Conservation (phyloP, 2,797 vertebrate genomes). For the Acipenser oxyrinchus region DNA sequence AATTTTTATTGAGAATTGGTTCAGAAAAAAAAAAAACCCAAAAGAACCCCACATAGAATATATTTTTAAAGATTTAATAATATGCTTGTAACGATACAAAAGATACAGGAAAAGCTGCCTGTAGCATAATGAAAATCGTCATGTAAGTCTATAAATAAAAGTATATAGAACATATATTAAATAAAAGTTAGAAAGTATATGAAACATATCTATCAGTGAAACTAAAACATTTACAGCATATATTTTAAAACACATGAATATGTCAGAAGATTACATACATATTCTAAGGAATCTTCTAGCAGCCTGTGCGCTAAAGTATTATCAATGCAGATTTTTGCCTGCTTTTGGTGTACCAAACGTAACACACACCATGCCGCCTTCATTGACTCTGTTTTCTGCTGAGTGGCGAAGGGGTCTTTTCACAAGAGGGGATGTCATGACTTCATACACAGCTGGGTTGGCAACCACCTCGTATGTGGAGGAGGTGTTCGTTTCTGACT, state of each 20-base stretch:
- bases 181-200: background rate
- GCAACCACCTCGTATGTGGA: slow-evolving; percentile 38
- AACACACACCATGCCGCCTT: slow-evolving; percentile 42
- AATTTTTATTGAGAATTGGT: no score
- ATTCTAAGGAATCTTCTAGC: background rate
- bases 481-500: slow-evolving; percentile 53
- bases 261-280: background rate
- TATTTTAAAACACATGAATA: background rate
- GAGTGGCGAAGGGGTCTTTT: slow-evolving; percentile 46
- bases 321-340: background rate
- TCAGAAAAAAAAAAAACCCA: background rate
- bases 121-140: background rate
- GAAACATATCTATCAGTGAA: background rate
- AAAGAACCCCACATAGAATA: background rate
- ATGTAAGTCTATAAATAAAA: slow-evolving; percentile 6
- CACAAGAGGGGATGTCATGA: slow-evolving; percentile 53
- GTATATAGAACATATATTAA: background rate
- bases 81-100: background rate
- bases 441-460: slow-evolving; percentile 43
- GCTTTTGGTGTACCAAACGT: slow-evolving; percentile 44
- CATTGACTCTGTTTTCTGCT: slow-evolving; percentile 42
- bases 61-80: background rate
- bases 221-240: background rate
- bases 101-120: background rate
- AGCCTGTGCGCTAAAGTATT: background rate